A percentile compares a stretch with the other conserved stretches of the same genome.
phyloP scores from a whole-genome alignment of 2,888 invertebrate species.

The Lamproptera curius region DNA sequence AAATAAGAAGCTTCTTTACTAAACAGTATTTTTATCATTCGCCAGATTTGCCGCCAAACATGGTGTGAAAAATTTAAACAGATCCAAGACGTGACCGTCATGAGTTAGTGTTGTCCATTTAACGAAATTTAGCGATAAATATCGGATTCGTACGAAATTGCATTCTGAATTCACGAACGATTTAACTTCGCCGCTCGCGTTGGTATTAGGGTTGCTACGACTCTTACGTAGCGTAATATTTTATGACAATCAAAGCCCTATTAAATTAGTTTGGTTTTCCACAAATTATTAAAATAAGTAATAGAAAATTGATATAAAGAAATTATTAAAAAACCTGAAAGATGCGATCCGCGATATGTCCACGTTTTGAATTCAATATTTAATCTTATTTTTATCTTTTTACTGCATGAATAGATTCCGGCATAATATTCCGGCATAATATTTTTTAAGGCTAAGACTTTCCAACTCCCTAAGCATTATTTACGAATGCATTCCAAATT shows the following conservation, averaged over 20 bases:
- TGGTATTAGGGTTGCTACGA: slow-evolving; percentile 22
- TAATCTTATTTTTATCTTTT: no score
- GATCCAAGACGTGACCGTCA: slow-evolving; percentile 51
- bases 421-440: no score
- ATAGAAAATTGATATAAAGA: no score
- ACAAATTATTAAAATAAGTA: no score
- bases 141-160: slow-evolving; percentile 56
- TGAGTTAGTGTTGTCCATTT: slow-evolving; percentile 45
- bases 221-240: no score
- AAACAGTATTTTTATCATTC: slow-evolving; percentile 30
- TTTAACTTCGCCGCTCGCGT: slow-evolving; percentile 63
- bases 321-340: no score
- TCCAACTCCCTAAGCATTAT: slow-evolving; percentile 37
- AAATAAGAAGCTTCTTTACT: neutral
- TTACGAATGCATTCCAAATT: slow-evolving; percentile 53
- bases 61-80: slow-evolving; percentile 56
- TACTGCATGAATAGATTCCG: no score
- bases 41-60: slow-evolving; percentile 39
- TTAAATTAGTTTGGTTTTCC: no score
- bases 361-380: no score
- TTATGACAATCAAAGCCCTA: no score
- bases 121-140: slow-evolving; percentile 59
- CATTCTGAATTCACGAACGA: slow-evolving; percentile 61
- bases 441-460: no score
- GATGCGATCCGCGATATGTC: no score